Evolutionary conservation across 1,140 invertebrate species (phyloP), one percentile per base, ranked within the genome.

Genomic region (Orius insidiosus): DNA sequence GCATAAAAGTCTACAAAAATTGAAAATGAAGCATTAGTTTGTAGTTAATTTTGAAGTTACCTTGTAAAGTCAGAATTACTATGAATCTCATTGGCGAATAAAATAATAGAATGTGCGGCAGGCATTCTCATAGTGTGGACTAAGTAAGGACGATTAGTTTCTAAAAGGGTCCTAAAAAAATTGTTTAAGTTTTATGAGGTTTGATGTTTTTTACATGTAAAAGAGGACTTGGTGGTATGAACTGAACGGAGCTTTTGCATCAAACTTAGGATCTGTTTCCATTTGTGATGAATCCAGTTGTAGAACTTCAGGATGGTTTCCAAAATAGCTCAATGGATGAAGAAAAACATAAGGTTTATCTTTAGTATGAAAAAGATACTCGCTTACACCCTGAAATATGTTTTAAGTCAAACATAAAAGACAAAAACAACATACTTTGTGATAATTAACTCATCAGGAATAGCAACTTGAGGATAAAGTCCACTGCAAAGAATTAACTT

Each of bases 91-190:
- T 78, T 77, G n/a, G 84, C 72, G 58, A 93, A 86, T 2, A 96
- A 65, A 13, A 96, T 62, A 31, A 94, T 62, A 0, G 85, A 83
- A 61, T 94, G 90, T 4, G 86, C 75, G 0, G 85, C 86, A 38
- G 92, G 89, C 69, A 94, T 80, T 48, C 88, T 66, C 59, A 94
- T 75, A 4, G 80, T 82, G 60, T 92, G 94, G 49, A 94, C 80
- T 52, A 97, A 67, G 63, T 93, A 96, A 0, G 89, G 85, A 61
- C 96, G 96, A 24, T 85, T 93, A 0, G 92, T 97, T 66, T 96
- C 92, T 47, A 97, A 63, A 9, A 96, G 67, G 2, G 86, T 85
- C 58, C 83, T 86, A 61, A 57, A 56, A 37, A n/a, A n/a, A n/a
- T n/a, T n/a, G n/a, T n/a, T 45, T 52, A 57, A 37, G 13, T 49